Evolutionary conservation across 2,888 invertebrate genomes (phyloP).

Genomic region (Bedellia somnulentella): DNA sequence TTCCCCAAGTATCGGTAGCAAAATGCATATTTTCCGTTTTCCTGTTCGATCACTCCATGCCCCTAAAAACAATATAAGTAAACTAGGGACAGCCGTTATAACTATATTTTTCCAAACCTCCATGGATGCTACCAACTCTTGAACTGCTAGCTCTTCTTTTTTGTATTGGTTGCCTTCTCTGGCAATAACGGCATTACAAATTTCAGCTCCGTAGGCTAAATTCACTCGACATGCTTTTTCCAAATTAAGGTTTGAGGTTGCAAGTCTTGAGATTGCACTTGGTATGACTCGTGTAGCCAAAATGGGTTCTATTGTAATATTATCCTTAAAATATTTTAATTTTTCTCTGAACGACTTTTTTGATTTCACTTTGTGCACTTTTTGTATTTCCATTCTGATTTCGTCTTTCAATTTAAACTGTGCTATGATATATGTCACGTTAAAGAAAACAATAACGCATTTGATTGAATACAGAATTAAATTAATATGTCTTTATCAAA

Average conservation of each 20-base stretch:
- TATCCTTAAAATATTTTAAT: conserved; percentile 43
- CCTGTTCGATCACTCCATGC: conserved; percentile 65
- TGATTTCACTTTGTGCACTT: neutral
- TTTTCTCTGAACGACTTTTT: conserved; percentile 38
- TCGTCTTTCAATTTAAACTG: no score
- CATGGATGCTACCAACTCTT: conserved; percentile 55
- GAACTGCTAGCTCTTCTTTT: conserved; percentile 62
- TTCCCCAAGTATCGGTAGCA: conserved; percentile 58
- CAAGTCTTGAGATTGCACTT: conserved; percentile 66
- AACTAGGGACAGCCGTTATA: conserved; percentile 53
- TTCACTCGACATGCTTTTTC: conserved; percentile 86
- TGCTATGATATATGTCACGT: no score
- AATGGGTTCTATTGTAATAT: conserved; percentile 68
- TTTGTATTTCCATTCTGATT: neutral
- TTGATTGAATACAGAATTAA: no score
- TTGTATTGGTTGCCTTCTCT: conserved; percentile 68
- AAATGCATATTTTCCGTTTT: conserved; percentile 57
- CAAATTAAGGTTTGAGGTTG: conserved; percentile 80
- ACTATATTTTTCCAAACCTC: conserved; percentile 58
- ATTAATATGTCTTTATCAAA: no score
- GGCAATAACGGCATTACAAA: conserved; percentile 74
- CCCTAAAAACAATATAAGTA: conserved; percentile 59
- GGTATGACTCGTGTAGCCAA: conserved; percentile 66
- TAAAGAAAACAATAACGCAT: no score
- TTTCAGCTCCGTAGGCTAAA: conserved; percentile 65